Conservation (phyloP, 2,888 invertebrate species). For the Philhelius pedissequus region DNA sequence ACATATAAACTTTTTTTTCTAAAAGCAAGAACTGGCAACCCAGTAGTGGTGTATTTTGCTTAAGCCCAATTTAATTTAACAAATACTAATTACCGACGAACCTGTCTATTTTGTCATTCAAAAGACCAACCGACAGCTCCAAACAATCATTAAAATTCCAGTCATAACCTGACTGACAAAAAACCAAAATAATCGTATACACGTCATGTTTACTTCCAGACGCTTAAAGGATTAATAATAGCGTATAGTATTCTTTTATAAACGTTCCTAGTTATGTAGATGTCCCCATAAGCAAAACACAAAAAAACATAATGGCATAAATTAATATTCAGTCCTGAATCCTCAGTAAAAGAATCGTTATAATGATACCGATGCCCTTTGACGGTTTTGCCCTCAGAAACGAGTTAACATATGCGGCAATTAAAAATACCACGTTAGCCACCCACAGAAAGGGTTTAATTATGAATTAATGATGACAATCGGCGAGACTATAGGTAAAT, state of each 20-base stretch:
- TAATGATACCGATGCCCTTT: conserved; percentile 42
- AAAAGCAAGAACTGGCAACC: too few relatives aligned
- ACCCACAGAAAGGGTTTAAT: conserved; percentile 29
- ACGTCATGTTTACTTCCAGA: neutral
- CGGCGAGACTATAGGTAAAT: conserved; percentile 26
- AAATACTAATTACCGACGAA: too few relatives aligned
- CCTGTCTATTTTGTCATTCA: neutral
- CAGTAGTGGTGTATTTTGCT: too few relatives aligned
- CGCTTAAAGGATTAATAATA: neutral
- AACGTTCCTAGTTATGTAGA: neutral
- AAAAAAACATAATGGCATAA: neutral
- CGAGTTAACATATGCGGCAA: conserved; percentile 9
- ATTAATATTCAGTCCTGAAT: neutral
- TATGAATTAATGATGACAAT: conserved; percentile 52
- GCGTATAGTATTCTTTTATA: neutral
- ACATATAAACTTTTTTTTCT: too few relatives aligned
- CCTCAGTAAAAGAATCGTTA: neutral
- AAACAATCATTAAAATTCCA: neutral
- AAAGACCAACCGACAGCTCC: neutral
- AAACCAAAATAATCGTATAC: neutral
- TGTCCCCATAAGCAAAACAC: neutral
- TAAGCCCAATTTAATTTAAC: too few relatives aligned
- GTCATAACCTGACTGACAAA: neutral
- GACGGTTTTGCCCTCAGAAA: conserved; percentile 1
- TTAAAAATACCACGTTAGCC: conserved; percentile 1